Evolutionary conservation across 2,113 vertebrate genomes (phyloP).

Genomic region (Lethenteron camtschaticum): DNA sequence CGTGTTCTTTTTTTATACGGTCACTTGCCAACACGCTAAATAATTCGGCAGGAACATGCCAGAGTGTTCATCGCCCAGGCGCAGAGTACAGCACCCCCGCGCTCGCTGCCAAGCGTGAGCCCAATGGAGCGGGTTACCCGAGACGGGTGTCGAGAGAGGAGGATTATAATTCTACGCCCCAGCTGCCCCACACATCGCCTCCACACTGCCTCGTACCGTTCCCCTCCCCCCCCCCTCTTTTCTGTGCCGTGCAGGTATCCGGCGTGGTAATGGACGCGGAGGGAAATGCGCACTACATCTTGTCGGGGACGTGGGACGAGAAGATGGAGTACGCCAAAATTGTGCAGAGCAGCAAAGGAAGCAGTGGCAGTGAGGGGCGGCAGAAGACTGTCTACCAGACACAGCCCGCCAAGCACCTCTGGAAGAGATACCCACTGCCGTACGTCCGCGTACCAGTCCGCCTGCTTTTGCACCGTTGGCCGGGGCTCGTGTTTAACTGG

Average conservation of each 20-base stretch:
- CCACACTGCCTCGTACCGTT: too few relatives aligned
- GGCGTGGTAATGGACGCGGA: slow-evolving; percentile 54
- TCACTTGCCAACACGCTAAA: too few relatives aligned
- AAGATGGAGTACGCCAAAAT: slow-evolving; percentile 84
- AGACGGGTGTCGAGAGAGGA: background rate
- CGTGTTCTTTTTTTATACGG: too few relatives aligned
- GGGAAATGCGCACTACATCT: slow-evolving; percentile 61
- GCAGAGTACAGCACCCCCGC: too few relatives aligned
- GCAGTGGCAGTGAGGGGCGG: slow-evolving; percentile 48
- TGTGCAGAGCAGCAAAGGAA: slow-evolving; percentile 55
- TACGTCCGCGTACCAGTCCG: slow-evolving; percentile 22
- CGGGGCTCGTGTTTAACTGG: too few relatives aligned
- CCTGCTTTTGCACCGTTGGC: too few relatives aligned
- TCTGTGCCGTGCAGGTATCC: slow-evolving; percentile 34
- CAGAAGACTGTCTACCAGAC: slow-evolving; percentile 94
- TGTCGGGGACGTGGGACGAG: slow-evolving; percentile 88
- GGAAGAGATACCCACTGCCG: slow-evolving; percentile 90
- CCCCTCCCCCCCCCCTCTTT: background rate
- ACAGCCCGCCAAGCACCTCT: slow-evolving; percentile 54
- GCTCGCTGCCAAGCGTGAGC: background rate
- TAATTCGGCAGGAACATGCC: too few relatives aligned
- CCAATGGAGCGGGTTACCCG: background rate
- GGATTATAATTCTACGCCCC: too few relatives aligned
- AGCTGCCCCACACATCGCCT: too few relatives aligned
- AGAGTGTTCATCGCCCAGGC: too few relatives aligned